Base-by-base conservation (phyloP, 2,113 vertebrate species). In the Leiothrix lutea region DNA sequence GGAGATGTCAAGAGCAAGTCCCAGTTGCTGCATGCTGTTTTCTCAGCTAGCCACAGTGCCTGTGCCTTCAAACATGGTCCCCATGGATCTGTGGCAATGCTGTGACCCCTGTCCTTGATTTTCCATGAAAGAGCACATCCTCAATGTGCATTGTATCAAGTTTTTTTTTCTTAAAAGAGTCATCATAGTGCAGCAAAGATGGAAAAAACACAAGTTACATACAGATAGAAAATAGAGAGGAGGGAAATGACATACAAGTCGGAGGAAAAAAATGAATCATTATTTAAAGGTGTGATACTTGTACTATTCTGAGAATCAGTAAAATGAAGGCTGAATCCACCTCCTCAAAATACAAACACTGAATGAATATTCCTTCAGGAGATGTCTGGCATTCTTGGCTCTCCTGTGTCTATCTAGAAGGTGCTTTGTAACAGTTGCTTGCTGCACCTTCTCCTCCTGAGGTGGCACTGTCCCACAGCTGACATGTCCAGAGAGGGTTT, bases 41-140 rank as follows among this genome's bases (percentile, higher is more conserved):
- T 47, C 73, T 79, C 24, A 28, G 58, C 44, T 35, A 44, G 36
- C 26, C 7, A 6, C 2, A 6, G 28, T 70, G 6, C 36, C 58
- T 44, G 31, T 35, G 40, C 60, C n/a, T n/a, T n/a, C n/a, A n/a
- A 47, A 35, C 38, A 8, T 42, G 22, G 18, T 79, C 61, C 38
- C 31, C 15, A 9, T 33, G 44, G 24, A 53, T 31, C 5, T 2
- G 1, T 4, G 12, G 26, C 28, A 74, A 0, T n/a, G 36, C 10
- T 56, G 45, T 36, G 25, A 78, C 12, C 14, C 33, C 44, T 70
- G 51, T 65, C 47, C 44, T 80, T 75, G 38, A 28, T 83, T 72
- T 72, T 77, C 72, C 44, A 7, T 62, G 47, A 26, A 72, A 88
- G 21, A 80, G 23, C 31, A 51, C 29, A 35, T 36, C 35, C 35